Evolutionary conservation across 92 coral and sea anemone species (phyloP).

Genomic region (Palythoa grandiflora): DNA sequence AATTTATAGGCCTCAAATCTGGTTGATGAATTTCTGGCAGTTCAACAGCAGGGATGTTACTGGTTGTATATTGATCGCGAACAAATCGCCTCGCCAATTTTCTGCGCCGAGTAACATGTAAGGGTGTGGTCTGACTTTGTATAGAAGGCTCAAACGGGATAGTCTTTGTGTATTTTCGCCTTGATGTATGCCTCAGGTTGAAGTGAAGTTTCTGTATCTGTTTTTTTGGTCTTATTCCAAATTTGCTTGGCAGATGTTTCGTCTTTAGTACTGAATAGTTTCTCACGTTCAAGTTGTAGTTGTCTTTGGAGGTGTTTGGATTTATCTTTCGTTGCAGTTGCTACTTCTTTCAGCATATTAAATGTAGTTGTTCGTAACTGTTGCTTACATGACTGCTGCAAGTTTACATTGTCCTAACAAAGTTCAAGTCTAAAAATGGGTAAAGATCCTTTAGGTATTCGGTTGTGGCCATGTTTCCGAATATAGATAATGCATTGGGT

Average conservation of each 20-base stretch:
- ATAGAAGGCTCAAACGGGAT: constrained; percentile 8
- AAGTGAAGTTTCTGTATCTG: neutral
- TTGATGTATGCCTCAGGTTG: constrained; percentile 27
- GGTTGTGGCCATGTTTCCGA: no score
- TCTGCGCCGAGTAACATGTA: constrained; percentile 32
- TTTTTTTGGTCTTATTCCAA: constrained; percentile 28
- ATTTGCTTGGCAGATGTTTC: neutral
- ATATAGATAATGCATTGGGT: no score
- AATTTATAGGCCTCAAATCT: constrained; percentile 59
- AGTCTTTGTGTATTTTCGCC: neutral
- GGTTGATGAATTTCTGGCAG: constrained; percentile 29
- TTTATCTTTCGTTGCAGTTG: neutral
- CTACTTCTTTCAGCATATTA: constrained; percentile 22
- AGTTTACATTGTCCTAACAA: constrained; percentile 10
- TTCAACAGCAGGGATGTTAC: constrained; percentile 36
- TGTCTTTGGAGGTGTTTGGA: constrained; percentile 5
- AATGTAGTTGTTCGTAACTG: constrained; percentile 22
- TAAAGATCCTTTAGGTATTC: constrained; percentile 7
- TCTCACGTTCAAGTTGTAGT: constrained; percentile 35
- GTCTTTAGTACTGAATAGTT: neutral
- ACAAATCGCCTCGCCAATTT: constrained; percentile 16
- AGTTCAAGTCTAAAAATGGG: constrained; percentile 23
- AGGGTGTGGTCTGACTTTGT: constrained; percentile 21
- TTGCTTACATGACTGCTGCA: constrained; percentile 30
- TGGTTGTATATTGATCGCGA: constrained; percentile 1